These are phyloP conservation scores for Typhlichthys eigenmanni DNA, from an alignment of 2,797 vertebrate species.

Conservation along the genomic window DNA sequence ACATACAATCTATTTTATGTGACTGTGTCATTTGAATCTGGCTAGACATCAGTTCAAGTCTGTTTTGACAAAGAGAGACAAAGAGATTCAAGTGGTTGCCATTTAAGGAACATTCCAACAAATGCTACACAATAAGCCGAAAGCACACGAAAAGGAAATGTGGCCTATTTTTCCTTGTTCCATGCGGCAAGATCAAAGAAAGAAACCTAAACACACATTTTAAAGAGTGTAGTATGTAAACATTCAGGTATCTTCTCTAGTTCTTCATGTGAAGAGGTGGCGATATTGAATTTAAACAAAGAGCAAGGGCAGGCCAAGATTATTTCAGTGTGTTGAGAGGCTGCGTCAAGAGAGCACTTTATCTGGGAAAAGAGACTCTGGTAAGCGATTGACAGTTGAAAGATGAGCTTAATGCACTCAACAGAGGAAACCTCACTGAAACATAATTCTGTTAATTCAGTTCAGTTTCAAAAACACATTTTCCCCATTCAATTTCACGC, in stretches of 20 bases:
- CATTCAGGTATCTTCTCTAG: conserved; percentile 23
- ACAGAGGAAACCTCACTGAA: conserved; percentile 1
- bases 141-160: conserved; percentile 38
- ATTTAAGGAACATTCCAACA: conserved; percentile 20
- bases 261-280: conserved; percentile 23
- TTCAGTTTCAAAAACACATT: neutral
- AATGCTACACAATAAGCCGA: conserved; percentile 40
- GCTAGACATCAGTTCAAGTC: conserved; percentile 47
- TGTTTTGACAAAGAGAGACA: conserved; percentile 52
- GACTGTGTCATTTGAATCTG: conserved; percentile 51
- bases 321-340: conserved; percentile 20
- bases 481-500: neutral
- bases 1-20: conserved; percentile 55
- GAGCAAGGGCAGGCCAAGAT: conserved; percentile 16
- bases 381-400: conserved; percentile 26
- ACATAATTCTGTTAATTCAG: neutral
- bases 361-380: conserved; percentile 27
- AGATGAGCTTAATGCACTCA: conserved; percentile 19
- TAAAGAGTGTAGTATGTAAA: conserved; percentile 22
- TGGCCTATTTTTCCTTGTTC: conserved; percentile 60
- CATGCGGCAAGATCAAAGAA: conserved; percentile 51
- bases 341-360: conserved; percentile 6
- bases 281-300: neutral
- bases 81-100: conserved; percentile 38
- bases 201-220: conserved; percentile 30